phyloP scores from a whole-genome alignment of 1,140 invertebrate species.

The Helicorthomorpha holstii region DNA sequence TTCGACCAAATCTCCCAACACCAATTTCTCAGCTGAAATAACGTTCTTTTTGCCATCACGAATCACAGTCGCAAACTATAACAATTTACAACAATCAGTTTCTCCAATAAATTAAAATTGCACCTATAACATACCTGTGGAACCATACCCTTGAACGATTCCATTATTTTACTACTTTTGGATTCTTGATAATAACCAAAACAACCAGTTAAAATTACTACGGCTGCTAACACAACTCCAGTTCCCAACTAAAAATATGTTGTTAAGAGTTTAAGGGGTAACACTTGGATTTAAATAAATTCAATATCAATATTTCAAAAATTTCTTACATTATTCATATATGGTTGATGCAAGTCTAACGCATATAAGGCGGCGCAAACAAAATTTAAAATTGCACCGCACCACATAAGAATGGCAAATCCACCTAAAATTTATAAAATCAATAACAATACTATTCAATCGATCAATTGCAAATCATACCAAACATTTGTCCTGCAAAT shows the following conservation, averaged over 20 bases:
- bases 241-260: slow-evolving; percentile 51
- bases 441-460: too few relatives aligned
- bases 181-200: slow-evolving; percentile 97
- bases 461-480: too few relatives aligned
- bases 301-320: slow-evolving; percentile 18
- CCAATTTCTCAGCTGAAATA: slow-evolving; percentile 14
- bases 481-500: slow-evolving; percentile 94
- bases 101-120: background rate
- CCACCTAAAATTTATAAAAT: slow-evolving; percentile 48
- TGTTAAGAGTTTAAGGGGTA: background rate
- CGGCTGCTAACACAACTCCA: slow-evolving; percentile 82
- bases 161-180: slow-evolving; percentile 90
- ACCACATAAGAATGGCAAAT: slow-evolving; percentile 89
- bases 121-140: slow-evolving; percentile 36
- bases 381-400: slow-evolving; percentile 91
- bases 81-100: slow-evolving; percentile 22
- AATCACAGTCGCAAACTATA: slow-evolving; percentile 16
- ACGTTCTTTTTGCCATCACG: slow-evolving; percentile 9
- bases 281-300: background rate
- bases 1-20: slow-evolving; percentile 17
- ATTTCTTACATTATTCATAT: slow-evolving; percentile 68
- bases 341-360: slow-evolving; percentile 64
- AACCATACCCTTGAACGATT: slow-evolving; percentile 90
- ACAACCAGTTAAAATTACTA: slow-evolving; percentile 89
- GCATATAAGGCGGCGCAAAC: slow-evolving; percentile 89